These are phyloP conservation scores for Polypterus senegalus DNA, from an alignment of 2,113 vertebrate species.

Conservation along the genomic window DNA sequence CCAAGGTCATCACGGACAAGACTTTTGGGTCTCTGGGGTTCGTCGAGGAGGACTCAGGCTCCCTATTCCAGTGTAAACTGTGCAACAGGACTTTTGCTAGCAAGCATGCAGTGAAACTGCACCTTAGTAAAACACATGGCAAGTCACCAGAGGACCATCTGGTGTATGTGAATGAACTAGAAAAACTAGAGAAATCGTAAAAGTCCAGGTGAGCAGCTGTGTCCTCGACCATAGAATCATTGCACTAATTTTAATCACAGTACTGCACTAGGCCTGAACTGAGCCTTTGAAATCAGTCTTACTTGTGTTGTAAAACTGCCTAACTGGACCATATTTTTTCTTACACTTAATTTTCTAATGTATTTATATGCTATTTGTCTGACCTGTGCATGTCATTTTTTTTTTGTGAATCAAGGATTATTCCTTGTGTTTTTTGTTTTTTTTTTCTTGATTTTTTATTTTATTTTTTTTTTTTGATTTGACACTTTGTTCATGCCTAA, in stretches of 20 bases:
- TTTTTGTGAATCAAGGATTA: slow-evolving; percentile 82
- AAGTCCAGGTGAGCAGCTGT: slow-evolving; percentile 64
- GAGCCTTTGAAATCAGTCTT: slow-evolving; percentile 82
- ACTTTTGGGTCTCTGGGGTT: slow-evolving; percentile 68
- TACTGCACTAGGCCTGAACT: slow-evolving; percentile 90
- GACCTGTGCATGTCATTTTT: slow-evolving; percentile 58
- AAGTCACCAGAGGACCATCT: slow-evolving; percentile 98
- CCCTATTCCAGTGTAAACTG: slow-evolving; percentile 90
- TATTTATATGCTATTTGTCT: slow-evolving; percentile 72
- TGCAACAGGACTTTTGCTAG: slow-evolving; percentile 96
- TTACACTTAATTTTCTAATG: slow-evolving; percentile 61
- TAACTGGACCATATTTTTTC: slow-evolving; percentile 83
- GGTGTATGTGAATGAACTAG: slow-evolving; percentile 87
- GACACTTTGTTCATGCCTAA: neutral
- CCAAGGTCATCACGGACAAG: slow-evolving; percentile 76
- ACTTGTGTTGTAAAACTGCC: slow-evolving; percentile 80
- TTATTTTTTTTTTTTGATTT: slow-evolving; percentile 34
- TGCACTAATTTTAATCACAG: slow-evolving; percentile 75
- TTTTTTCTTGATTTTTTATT: slow-evolving; percentile 60
- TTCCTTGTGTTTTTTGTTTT: slow-evolving; percentile 71
- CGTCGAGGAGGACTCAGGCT: slow-evolving; percentile 77
- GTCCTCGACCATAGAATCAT: slow-evolving; percentile 71
- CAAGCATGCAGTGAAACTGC: slow-evolving; percentile 98
- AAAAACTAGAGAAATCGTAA: slow-evolving; percentile 78
- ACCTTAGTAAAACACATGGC: slow-evolving; percentile 98